These are phyloP conservation scores for Ctena decussata DNA, from an alignment of 2,888 invertebrate species.

Conservation along the genomic window DNA sequence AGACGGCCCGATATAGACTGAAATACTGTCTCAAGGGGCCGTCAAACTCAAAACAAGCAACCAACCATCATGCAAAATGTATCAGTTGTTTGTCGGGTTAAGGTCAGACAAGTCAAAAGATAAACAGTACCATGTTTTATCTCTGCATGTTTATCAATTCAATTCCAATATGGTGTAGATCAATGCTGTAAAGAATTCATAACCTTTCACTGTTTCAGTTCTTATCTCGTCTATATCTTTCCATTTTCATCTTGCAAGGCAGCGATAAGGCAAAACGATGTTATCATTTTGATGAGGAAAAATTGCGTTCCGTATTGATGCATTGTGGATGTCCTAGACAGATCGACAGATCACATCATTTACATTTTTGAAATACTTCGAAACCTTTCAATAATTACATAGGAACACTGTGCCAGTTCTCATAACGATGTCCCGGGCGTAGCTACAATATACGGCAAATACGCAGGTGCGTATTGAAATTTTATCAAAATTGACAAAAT, in stretches of 20 bases:
- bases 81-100: not conserved
- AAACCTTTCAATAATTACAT: too few relatives aligned
- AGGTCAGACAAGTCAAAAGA: not conserved
- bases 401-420: too few relatives aligned
- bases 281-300: not conserved
- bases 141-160: not conserved
- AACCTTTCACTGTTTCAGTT: not conserved
- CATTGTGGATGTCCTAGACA: slow-evolving; percentile 9
- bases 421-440: too few relatives aligned
- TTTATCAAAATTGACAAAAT: too few relatives aligned
- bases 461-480: too few relatives aligned
- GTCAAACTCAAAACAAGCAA: too few relatives aligned
- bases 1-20: too few relatives aligned
- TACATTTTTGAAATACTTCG: too few relatives aligned
- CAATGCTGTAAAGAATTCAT: not conserved
- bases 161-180: not conserved
- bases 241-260: not conserved
- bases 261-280: not conserved
- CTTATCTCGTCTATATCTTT: not conserved
- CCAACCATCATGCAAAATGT: not conserved
- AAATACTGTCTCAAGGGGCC: too few relatives aligned
- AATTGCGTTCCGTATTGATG: not conserved
- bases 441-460: too few relatives aligned
- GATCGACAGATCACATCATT: too few relatives aligned
- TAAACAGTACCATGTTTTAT: not conserved